Base-by-base conservation (phyloP, 2,888 invertebrate species). In the Willowsia nigromaculata region DNA sequence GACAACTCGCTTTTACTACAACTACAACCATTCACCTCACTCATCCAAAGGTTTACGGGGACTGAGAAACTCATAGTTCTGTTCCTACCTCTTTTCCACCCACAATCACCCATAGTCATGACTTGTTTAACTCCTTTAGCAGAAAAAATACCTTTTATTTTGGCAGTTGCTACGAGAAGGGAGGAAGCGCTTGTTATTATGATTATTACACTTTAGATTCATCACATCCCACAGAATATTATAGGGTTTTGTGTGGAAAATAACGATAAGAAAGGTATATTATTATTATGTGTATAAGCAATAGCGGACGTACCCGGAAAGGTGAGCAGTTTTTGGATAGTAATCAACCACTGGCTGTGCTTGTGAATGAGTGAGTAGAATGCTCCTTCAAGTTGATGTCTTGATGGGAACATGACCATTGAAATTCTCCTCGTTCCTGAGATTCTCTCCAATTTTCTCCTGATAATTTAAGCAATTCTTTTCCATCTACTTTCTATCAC, bases 401-500 rank as follows among this genome's bases (percentile, higher is more conserved):
- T 85, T 85, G 59, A 85, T 85, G 86, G 68, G 74, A 76, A 33
- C n/a, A 59, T 71, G 82, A 47, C 83, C 62, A 74, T 62, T 83
- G 74, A 74, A 87, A 81, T 71, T 87, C 56, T 30, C n/a, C 56
- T 56, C 87, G 53, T 71, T 56, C 47, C 81, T 59, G 18, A 47
- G 68, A 82, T 37, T 59, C 71, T 74, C 74, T 18, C 27, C 56
- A 43, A 40, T 83, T 83, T 74, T 83, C 74, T 65, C 62, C 25
- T 37, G 59, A 83, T 83, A 82, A 88, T 88, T 88, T 82, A 88
- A 74, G 83, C 37, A 81, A 83, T 83, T 53, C 78, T 53, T 78
- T 33, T 18, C 0, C 25, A 18, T 50, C 33, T 76, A 50, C 76
- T 27, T 59, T 1, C 13, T 59, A 3, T 59, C 62, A 65, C 62